Base-by-base conservation (phyloP, 2,797 vertebrate genomes). In the Sebastes reedi region DNA sequence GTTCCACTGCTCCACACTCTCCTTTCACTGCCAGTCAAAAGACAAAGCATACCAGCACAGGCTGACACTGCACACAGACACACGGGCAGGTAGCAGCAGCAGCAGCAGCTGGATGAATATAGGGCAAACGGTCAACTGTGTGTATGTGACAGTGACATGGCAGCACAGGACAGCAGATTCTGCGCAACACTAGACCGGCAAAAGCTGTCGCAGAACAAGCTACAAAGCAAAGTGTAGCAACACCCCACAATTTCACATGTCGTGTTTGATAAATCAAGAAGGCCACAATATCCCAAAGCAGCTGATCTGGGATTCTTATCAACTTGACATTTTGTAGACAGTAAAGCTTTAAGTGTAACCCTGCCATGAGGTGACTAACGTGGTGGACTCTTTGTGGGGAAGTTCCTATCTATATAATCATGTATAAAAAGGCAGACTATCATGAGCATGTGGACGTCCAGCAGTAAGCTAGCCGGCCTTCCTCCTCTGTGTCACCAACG, bases 61-160 rank as follows among this genome's bases (percentile, higher is more conserved):
- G 64, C 72, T 74, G 73, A 71, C 77, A 84, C 65, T 34, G 61
- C 42, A 29, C 67, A 42, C 39, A 32, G 39, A 77, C 59, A 79
- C 59, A 75, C 30, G 58, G 16, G 46, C 70, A 88, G 81, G 84
- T 89, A 88, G 67, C 69, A 65, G 34, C 4, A 36, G 81, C 55
- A 87, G 62, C 66, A 67, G 80, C 58, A 70, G 71, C 76, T 64
- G 55, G 39, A 67, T 89, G 82, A 88, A 89, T 90, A 78, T 89
- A 83, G 82, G 85, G 88, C 84, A 89, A 86, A 94, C 87, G 74
- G 85, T 89, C 88, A 91, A 89, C 72, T 59, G 75, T 80, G 79
- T 80, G 75, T 79, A 77, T 80, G 75, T 46, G 42, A 46, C 42
- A 46, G 42, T 85, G 79, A 88, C 84, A 93, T 91, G 85, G 88